phyloP scores from a whole-genome alignment of 2,888 invertebrate species.

The Gymnoscelis rufifasciata region DNA sequence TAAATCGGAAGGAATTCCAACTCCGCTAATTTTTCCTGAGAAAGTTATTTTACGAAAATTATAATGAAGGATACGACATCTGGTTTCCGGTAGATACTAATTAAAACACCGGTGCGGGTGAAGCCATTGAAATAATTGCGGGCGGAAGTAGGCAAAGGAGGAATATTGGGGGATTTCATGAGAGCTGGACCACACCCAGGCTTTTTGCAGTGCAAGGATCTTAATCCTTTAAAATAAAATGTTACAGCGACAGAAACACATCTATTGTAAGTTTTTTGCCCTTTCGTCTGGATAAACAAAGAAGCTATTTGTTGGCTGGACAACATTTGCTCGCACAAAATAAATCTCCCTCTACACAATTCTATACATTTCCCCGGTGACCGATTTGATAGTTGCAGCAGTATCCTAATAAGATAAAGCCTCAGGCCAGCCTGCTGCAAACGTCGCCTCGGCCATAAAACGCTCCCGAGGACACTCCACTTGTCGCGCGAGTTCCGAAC shows the following conservation, averaged over 20 bases:
- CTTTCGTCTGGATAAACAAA: no score
- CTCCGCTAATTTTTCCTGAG: slow-evolving; percentile 39
- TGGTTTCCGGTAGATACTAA: slow-evolving; percentile 30
- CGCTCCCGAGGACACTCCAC: slow-evolving; percentile 38
- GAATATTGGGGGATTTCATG: slow-evolving; percentile 9
- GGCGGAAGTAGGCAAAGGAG: slow-evolving; percentile 19
- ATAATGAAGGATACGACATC: slow-evolving; percentile 44
- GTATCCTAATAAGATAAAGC: not conserved
- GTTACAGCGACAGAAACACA: no score
- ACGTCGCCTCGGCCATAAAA: no score
- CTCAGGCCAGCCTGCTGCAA: not conserved
- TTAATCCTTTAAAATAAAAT: no score
- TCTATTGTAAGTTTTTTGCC: no score
- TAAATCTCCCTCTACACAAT: no score
- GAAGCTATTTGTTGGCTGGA: no score
- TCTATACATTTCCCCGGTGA: slow-evolving; percentile 30
- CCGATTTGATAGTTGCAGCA: not conserved
- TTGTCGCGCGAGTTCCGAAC: slow-evolving; percentile 62
- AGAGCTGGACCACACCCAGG: not conserved
- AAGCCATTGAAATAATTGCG: slow-evolving; percentile 18
- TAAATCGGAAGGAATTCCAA: slow-evolving; percentile 52
- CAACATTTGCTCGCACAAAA: no score
- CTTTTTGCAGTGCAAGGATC: no score
- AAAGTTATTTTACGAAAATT: slow-evolving; percentile 45
- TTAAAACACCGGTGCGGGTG: slow-evolving; percentile 27